Percentiles rank a stretch among this genome's conserved stretches.
These are phyloP conservation scores for Penaeus chinensis DNA, from an alignment of 1,140 invertebrate species.

Conservation along the genomic window DNA sequence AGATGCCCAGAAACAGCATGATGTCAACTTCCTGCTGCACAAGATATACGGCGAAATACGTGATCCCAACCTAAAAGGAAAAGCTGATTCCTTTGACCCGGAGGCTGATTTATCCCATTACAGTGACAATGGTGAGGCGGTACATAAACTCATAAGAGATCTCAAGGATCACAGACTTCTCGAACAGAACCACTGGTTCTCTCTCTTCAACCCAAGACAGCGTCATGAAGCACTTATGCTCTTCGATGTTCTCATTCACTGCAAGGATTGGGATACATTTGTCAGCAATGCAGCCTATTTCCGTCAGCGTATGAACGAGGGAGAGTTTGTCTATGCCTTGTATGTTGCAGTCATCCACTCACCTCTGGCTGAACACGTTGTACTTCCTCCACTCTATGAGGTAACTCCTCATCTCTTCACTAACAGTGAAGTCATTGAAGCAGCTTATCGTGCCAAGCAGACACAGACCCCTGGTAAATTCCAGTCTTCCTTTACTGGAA, in stretches of 20 bases:
- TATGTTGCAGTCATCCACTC: conserved; percentile 36
- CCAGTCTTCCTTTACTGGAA: conserved; percentile 2
- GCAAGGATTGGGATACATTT: conserved; percentile 33
- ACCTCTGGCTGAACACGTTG: not conserved
- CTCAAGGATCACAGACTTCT: too few species aligned
- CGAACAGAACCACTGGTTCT: too few species aligned
- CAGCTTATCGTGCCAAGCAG: conserved; percentile 32
- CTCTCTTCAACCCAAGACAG: too few species aligned
- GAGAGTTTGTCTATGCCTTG: conserved; percentile 34
- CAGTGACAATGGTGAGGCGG: too few species aligned
- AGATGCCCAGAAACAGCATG: too few species aligned
- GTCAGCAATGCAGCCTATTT: conserved; percentile 39
- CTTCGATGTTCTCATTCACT: conserved; percentile 25
- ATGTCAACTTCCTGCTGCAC: too few species aligned
- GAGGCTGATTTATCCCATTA: too few species aligned
- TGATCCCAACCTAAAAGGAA: too few species aligned
- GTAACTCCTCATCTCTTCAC: conserved; percentile 42
- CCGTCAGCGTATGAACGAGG: conserved; percentile 33
- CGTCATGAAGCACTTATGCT: too few species aligned
- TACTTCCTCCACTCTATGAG: conserved; percentile 39
- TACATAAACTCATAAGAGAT: too few species aligned
- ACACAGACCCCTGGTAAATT: conserved; percentile 33
- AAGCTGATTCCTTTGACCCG: too few species aligned
- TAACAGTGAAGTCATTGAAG: conserved; percentile 25
- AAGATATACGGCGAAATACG: too few species aligned